Percentiles rank a stretch among this genome's conserved stretches.
Conservation (phyloP, 2,888 invertebrate genomes). For the Nymphalis polychloros region DNA sequence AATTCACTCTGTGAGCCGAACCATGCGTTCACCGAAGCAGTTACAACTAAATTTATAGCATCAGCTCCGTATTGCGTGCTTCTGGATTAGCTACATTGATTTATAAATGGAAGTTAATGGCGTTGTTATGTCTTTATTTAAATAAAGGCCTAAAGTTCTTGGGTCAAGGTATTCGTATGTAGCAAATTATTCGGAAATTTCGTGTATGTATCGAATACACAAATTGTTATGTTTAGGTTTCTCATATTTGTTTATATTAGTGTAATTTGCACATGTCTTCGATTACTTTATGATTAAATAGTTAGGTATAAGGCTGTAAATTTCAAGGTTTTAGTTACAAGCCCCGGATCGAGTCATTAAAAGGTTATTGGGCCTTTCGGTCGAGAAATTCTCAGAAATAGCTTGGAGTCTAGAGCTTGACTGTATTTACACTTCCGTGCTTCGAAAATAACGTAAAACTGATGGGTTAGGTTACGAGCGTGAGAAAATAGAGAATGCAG, state of each 20-base stretch:
- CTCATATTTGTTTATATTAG: background rate
- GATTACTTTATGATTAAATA: too few species aligned
- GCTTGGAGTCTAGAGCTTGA: too few species aligned
- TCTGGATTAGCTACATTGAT: constrained; percentile 50
- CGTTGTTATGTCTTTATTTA: constrained; percentile 56
- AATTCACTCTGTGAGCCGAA: constrained; percentile 24
- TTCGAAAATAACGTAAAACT: too few species aligned
- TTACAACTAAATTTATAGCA: constrained; percentile 63
- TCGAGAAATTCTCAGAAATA: too few species aligned
- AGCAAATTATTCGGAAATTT: background rate
- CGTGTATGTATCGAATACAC: background rate
- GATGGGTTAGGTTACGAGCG: too few species aligned
- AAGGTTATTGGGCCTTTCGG: too few species aligned
- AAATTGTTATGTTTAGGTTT: background rate
- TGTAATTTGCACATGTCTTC: too few species aligned
- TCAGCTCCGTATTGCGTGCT: constrained; percentile 41
- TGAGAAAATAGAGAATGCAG: too few species aligned
- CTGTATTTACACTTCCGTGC: too few species aligned
- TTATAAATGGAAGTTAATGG: constrained; percentile 55
- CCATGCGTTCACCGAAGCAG: constrained; percentile 45
- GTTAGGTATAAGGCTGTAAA: too few species aligned
- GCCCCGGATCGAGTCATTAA: too few species aligned
- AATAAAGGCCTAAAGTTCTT: constrained; percentile 35
- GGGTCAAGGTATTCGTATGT: background rate
- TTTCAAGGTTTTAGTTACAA: too few species aligned